Base-by-base conservation (phyloP, 2,888 invertebrate genomes). In the Ectemnius cavifrons region DNA sequence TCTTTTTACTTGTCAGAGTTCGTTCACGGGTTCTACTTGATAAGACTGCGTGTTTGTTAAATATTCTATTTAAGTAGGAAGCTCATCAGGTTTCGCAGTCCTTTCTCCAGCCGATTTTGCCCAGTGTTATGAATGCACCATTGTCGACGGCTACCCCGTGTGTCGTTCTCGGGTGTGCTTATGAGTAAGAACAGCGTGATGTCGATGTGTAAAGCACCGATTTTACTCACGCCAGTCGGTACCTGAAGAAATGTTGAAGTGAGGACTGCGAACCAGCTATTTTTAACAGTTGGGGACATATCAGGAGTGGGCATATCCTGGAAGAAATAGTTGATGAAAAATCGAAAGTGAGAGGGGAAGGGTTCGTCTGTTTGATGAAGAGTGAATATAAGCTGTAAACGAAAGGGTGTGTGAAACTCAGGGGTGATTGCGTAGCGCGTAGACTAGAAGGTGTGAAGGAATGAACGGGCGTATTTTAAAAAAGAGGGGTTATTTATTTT, bases 1-100 rank as follows among this genome's bases (percentile, higher is more conserved):
- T 64, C 76, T 74, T 85, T 84, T 79, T 83, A 84, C 82, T 84
- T 77, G 79, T 82, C 77, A 73, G 75, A 84, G 81, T 84, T 83
- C 83, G 82, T 79, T 84, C 81, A 83, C 84, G 84, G 85, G 84
- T 83, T 83, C 82, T 83, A 85, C 80, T 83, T 81, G 79, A 90
- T 89, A 90, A 90, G 90, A 90, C 90, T 89, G 90, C 86, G 88
- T 85, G 86, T 88, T 89, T 86, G 86, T 88, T 87, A 85, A 87
- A 82, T 86, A 86, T 82, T 52, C 80, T 85, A 86, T 80, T 75
- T 86, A 85, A 86, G 80, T 84, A 84, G 79, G 69, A 75, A 84
- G 69, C 71, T 81, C 67, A 75, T 77, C 70, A 78, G 79, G 37
- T 83, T 85, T 85, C 82, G 85, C 85, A 84, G 86, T 83, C 84